These are phyloP conservation scores for Sebastes diploproa DNA, from an alignment of 2,797 vertebrate genomes.

Conservation along the genomic window DNA sequence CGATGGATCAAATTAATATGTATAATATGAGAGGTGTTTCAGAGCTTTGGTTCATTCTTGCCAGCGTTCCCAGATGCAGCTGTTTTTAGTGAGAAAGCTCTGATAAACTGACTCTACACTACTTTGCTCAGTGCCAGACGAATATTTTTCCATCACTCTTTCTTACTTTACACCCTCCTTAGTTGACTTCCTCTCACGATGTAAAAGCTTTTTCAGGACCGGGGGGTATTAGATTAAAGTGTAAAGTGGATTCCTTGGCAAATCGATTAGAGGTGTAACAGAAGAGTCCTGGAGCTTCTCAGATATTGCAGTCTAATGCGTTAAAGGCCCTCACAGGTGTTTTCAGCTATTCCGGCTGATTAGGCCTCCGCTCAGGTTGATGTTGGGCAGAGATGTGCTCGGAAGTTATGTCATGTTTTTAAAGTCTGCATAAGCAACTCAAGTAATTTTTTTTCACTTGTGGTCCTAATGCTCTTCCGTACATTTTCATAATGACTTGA, in stretches of 20 bases:
- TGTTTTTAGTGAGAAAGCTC: not conserved
- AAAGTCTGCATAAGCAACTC: not conserved
- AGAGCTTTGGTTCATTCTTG: too few relatives aligned
- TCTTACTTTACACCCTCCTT: slow-evolving; percentile 38
- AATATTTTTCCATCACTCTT: slow-evolving; percentile 13
- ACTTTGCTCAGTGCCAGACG: not conserved
- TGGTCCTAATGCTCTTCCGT: not conserved
- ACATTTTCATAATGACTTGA: not conserved
- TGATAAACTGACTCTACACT: not conserved
- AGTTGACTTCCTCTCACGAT: slow-evolving; percentile 56
- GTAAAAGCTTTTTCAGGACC: slow-evolving; percentile 79
- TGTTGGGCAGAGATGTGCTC: not conserved
- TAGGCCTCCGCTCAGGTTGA: not conserved
- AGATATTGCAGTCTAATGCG: slow-evolving; percentile 53
- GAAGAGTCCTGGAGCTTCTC: slow-evolving; percentile 47
- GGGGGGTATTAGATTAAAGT: slow-evolving; percentile 79
- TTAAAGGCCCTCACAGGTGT: slow-evolving; percentile 18
- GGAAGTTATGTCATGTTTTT: not conserved
- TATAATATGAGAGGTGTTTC: not conserved
- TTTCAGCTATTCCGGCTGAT: not conserved
- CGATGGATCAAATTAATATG: not conserved
- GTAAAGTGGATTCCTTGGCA: slow-evolving; percentile 74
- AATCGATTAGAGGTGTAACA: slow-evolving; percentile 74
- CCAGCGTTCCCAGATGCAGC: not conserved
- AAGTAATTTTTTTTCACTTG: not conserved